These are phyloP conservation scores for Eupithecia exiguata DNA, from an alignment of 2,888 invertebrate genomes.

Conservation along the genomic window DNA sequence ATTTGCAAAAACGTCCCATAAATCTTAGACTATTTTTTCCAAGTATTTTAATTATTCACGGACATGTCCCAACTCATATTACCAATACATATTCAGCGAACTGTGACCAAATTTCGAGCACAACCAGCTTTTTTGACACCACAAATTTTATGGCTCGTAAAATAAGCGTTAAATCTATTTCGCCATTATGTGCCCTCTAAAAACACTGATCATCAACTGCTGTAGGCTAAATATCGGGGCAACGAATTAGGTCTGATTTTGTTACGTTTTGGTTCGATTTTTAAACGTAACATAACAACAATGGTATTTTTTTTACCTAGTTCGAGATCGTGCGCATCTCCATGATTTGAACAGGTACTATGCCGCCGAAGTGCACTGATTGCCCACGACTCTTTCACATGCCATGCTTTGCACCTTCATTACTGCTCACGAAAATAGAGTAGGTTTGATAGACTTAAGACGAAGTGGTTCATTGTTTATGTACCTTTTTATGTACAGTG, in stretches of 20 bases:
- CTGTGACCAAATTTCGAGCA: neutral
- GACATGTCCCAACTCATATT: neutral
- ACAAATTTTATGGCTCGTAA: neutral
- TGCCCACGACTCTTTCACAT: slow-evolving; percentile 18
- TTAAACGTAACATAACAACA: neutral
- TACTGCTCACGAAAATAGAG: neutral
- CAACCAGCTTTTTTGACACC: neutral
- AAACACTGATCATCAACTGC: neutral
- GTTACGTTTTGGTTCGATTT: neutral
- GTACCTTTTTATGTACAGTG: too few relatives aligned
- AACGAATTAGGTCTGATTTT: neutral
- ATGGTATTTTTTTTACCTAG: neutral
- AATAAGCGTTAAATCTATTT: neutral
- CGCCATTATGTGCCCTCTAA: neutral
- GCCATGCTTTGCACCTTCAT: neutral
- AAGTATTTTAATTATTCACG: neutral
- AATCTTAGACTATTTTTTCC: neutral
- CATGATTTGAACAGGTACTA: neutral
- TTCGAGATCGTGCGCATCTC: neutral
- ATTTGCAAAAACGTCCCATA: neutral
- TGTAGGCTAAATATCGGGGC: neutral
- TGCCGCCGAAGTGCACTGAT: slow-evolving; percentile 3
- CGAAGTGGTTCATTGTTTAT: too few relatives aligned
- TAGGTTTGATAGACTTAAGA: too few relatives aligned
- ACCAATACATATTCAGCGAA: slow-evolving; percentile 1